Percentiles rank a stretch among this genome's conserved stretches.
These are phyloP conservation scores for Sorex araneus DNA, from an alignment of 2,113 vertebrate genomes.

Conservation along the genomic window DNA sequence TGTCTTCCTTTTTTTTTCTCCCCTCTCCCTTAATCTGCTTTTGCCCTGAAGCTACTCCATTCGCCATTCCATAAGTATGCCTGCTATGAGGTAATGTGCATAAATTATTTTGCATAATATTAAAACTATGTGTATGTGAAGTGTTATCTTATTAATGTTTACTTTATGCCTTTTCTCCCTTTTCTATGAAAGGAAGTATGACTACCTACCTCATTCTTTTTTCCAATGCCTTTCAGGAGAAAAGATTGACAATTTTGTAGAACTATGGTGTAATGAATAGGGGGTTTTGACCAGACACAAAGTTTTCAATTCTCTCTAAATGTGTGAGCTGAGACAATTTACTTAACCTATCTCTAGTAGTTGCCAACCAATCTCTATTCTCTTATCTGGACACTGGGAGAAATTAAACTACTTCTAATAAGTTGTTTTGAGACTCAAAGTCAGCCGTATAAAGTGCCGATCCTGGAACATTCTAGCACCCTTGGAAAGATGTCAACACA, in stretches of 20 bases:
- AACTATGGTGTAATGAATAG: background rate
- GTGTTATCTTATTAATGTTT: background rate
- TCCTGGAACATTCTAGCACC: background rate
- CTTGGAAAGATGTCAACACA: background rate
- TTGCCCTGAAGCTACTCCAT: conserved; percentile 95
- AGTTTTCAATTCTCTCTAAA: background rate
- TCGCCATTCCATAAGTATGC: conserved; percentile 98
- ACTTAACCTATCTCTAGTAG: background rate
- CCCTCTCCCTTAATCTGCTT: conserved; percentile 84
- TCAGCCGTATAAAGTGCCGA: background rate
- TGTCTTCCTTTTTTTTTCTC: conserved; percentile 55
- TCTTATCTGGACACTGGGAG: background rate
- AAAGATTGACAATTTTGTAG: background rate
- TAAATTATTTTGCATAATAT: conserved; percentile 44
- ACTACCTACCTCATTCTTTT: background rate
- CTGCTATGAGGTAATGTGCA: conserved; percentile 96
- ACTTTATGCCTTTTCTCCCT: background rate
- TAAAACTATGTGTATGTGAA: conserved; percentile 28
- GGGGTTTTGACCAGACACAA: background rate
- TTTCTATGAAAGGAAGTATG: background rate
- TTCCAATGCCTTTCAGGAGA: background rate
- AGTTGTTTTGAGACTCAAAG: background rate
- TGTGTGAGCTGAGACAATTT: background rate
- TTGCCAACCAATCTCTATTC: background rate
- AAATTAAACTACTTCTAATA: conserved; percentile 1